Conservation (phyloP, 2,888 invertebrate genomes). For the Xanthia icteritia region DNA sequence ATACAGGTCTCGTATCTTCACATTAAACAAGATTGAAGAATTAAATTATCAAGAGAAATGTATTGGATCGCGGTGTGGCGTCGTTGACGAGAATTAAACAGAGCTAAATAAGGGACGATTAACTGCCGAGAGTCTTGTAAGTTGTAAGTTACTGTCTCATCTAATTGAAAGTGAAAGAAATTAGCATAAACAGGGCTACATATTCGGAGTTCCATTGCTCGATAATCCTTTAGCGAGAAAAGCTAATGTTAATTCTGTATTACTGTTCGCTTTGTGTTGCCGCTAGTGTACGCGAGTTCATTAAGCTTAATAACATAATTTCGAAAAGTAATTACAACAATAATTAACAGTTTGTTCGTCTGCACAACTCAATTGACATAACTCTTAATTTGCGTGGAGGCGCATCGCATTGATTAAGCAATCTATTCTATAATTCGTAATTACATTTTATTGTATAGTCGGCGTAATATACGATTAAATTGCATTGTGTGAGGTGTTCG, state of each 20-base stretch:
- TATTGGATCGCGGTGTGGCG: slow-evolving; percentile 36
- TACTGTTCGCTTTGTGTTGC: slow-evolving; percentile 56
- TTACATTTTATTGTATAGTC: slow-evolving; percentile 59
- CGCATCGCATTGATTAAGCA: slow-evolving; percentile 68
- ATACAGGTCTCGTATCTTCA: slow-evolving; percentile 35
- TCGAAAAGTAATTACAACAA: slow-evolving; percentile 80
- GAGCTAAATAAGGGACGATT: slow-evolving; percentile 45
- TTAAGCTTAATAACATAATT: slow-evolving; percentile 82
- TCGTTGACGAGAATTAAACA: slow-evolving; percentile 44
- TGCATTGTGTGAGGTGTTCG: slow-evolving; percentile 29
- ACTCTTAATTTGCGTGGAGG: slow-evolving; percentile 72
- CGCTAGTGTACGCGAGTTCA: slow-evolving; percentile 65
- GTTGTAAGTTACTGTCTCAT: slow-evolving; percentile 50
- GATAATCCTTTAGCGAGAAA: slow-evolving; percentile 44
- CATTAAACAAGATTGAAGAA: slow-evolving; percentile 51
- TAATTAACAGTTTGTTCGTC: slow-evolving; percentile 64
- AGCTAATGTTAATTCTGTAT: slow-evolving; percentile 46
- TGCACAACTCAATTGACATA: slow-evolving; percentile 67
- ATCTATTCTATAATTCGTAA: slow-evolving; percentile 68
- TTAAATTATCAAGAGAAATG: slow-evolving; percentile 51
- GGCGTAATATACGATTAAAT: slow-evolving; percentile 39
- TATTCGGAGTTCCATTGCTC: slow-evolving; percentile 46
- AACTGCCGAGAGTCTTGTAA: slow-evolving; percentile 31
- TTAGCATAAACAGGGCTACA: slow-evolving; percentile 56
- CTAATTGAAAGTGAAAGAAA: slow-evolving; percentile 65